Evolutionary conservation across 1,140 invertebrate species (phyloP).

Genomic region (Pseudomyrmex flavicornis): DNA sequence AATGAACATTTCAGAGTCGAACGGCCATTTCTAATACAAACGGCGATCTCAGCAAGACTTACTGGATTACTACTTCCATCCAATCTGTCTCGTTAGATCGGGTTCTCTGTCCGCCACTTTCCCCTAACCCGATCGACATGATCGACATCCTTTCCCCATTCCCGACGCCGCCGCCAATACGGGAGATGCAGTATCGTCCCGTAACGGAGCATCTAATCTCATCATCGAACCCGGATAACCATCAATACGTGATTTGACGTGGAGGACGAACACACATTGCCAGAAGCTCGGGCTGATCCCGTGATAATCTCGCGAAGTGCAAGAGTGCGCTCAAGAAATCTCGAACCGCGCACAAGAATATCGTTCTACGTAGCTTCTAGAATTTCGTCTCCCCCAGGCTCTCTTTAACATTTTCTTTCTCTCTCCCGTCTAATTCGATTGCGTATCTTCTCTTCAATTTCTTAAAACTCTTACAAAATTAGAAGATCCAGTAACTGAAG

Average conservation of each 20-base stretch:
- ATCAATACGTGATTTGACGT: conserved; percentile 40
- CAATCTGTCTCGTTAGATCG: conserved; percentile 51
- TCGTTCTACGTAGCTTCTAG: neutral
- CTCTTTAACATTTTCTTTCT: neutral
- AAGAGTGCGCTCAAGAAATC: conserved; percentile 15
- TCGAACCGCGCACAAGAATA: neutral
- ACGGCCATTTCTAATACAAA: conserved; percentile 22
- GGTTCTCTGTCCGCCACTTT: neutral
- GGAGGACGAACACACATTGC: conserved; percentile 1
- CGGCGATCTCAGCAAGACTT: neutral
- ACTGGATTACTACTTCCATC: conserved; percentile 14
- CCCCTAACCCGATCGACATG: conserved; percentile 31
- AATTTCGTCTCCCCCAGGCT: neutral
- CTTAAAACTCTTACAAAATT: neutral
- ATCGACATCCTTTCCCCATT: conserved; percentile 37
- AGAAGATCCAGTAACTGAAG: too few species aligned
- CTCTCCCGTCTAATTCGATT: neutral
- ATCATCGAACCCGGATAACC: conserved; percentile 30
- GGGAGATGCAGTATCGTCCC: conserved; percentile 12
- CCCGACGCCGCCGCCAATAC: neutral
- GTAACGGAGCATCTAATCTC: conserved; percentile 53
- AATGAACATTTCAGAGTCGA: neutral
- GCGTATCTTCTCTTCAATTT: neutral
- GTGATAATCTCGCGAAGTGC: conserved; percentile 42
- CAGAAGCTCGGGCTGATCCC: conserved; percentile 9